Conservation (phyloP, 2,888 invertebrate species). For the Acanthopleura granulata region DNA sequence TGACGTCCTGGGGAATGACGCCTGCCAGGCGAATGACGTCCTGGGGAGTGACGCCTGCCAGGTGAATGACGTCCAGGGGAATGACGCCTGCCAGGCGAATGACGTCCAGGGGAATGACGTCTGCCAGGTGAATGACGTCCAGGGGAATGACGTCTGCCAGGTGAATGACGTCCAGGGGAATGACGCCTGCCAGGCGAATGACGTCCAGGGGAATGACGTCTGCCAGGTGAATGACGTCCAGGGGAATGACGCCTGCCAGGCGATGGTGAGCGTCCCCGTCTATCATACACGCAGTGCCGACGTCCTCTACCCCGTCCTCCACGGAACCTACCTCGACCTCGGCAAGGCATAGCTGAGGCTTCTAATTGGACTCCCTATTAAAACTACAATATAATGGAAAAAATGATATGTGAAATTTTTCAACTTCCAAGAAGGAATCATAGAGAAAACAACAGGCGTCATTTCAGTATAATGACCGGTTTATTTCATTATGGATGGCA, state of each 20-base stretch:
- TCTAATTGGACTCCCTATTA: too few species aligned
- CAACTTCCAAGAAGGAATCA: too few species aligned
- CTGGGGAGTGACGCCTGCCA: background rate
- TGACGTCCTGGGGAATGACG: background rate
- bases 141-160: background rate
- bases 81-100: background rate
- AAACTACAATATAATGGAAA: too few species aligned
- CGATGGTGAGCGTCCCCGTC: background rate
- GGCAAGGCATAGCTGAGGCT: background rate
- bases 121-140: constrained; percentile 10
- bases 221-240: background rate
- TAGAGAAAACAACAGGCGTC: too few species aligned
- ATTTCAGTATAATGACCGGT: too few species aligned
- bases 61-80: background rate
- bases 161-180: background rate
- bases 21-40: constrained; percentile 2
- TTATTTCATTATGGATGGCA: too few species aligned
- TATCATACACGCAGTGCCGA: too few species aligned
- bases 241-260: background rate
- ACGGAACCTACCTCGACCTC: background rate
- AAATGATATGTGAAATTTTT: too few species aligned
- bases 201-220: background rate
- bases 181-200: constrained; percentile 8
- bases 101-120: background rate
- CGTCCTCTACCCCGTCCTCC: background rate